Percentiles rank a stretch among this genome's conserved stretches.
phyloP scores from a whole-genome alignment of 2,888 invertebrate genomes.

The Uropetala carovei region DNA sequence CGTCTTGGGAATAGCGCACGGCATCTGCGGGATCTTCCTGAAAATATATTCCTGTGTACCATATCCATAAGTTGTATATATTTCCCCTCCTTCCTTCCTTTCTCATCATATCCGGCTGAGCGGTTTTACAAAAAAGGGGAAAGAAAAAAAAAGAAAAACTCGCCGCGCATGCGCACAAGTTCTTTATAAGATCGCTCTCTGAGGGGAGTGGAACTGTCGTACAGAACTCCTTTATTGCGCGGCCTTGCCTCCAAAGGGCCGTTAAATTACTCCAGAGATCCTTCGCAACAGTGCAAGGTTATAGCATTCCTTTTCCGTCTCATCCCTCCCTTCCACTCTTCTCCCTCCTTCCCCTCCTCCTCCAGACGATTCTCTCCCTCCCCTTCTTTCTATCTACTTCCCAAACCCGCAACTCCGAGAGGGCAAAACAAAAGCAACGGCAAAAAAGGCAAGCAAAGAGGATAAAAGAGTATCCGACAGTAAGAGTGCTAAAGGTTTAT shows the following conservation, averaged over 20 bases:
- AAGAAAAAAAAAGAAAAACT: too few relatives aligned
- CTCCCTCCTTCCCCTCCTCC: neutral
- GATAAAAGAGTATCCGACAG: neutral
- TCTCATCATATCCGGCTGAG: too few relatives aligned
- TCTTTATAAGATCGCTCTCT: too few relatives aligned
- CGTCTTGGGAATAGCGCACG: too few relatives aligned
- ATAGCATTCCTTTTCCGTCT: neutral
- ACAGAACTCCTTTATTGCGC: too few relatives aligned
- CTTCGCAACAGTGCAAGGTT: neutral
- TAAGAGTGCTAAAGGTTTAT: neutral
- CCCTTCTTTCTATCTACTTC: neutral
- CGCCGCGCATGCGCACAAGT: too few relatives aligned
- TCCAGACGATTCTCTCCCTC: neutral
- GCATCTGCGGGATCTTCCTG: too few relatives aligned
- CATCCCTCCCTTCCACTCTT: neutral
- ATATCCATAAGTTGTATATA: too few relatives aligned
- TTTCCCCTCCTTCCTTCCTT: too few relatives aligned
- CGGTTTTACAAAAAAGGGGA: too few relatives aligned
- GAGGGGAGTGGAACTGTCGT: too few relatives aligned
- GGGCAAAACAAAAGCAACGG: neutral
- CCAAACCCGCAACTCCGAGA: neutral
- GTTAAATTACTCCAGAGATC: slow-evolving; percentile 1
- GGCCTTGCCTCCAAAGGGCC: neutral
- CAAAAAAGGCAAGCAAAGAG: neutral
- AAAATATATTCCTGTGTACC: too few relatives aligned